Evolutionary conservation across 2,888 invertebrate genomes (phyloP).

Genomic region (Rhodophaea formosa): DNA sequence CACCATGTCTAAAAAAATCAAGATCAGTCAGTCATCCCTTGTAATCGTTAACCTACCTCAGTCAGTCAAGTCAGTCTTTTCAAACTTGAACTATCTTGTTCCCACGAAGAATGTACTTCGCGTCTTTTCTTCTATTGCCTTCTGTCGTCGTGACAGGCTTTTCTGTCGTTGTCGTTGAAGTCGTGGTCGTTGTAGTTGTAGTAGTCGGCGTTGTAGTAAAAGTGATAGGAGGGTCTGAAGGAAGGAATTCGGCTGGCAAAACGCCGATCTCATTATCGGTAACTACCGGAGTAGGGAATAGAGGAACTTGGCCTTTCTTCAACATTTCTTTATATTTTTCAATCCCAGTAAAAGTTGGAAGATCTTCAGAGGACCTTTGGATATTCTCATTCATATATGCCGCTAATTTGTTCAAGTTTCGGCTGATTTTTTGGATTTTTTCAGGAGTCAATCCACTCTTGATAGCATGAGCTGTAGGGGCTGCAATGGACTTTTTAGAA

Average conservation of each 20-base stretch:
- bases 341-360: slow-evolving; percentile 51
- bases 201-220: slow-evolving; percentile 32
- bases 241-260: slow-evolving; percentile 63
- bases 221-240: slow-evolving; percentile 35
- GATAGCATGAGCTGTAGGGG: slow-evolving; percentile 36
- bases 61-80: slow-evolving; percentile 62
- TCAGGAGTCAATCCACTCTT: slow-evolving; percentile 54
- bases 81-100: slow-evolving; percentile 76
- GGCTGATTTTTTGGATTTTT: slow-evolving; percentile 68
- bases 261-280: slow-evolving; percentile 70
- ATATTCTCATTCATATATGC: slow-evolving; percentile 50
- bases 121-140: slow-evolving; percentile 62
- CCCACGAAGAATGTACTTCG: slow-evolving; percentile 71
- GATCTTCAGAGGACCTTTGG: slow-evolving; percentile 61
- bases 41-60: slow-evolving; percentile 42
- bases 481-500: slow-evolving; percentile 48
- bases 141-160: slow-evolving; percentile 45
- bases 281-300: slow-evolving; percentile 64
- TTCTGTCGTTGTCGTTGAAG: slow-evolving; percentile 47
- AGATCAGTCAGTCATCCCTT: slow-evolving; percentile 43
- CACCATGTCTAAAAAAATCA: slow-evolving; percentile 18
- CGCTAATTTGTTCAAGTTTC: slow-evolving; percentile 61
- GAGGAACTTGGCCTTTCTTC: slow-evolving; percentile 49
- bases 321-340: slow-evolving; percentile 54
- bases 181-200: slow-evolving; percentile 41